phyloP scores from a whole-genome alignment of 2,888 invertebrate species.

The Lumbricus terrestris region DNA sequence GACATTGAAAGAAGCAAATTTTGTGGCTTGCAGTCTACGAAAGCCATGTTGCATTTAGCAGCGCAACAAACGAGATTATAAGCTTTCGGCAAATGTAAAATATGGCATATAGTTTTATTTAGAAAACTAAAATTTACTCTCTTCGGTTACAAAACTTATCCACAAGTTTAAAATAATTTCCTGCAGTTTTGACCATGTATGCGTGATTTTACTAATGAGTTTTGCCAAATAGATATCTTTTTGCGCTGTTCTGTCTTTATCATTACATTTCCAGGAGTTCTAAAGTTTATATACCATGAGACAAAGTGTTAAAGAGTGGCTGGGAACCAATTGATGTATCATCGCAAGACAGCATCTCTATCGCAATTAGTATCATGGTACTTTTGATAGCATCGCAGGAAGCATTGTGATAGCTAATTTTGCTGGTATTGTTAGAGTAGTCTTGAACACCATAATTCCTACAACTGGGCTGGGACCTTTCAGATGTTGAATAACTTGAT shows the following conservation, averaged over 20 bases:
- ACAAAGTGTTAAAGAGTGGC: not conserved
- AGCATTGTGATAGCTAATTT: not conserved
- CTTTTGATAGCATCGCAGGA: not conserved
- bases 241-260: not conserved
- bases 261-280: not conserved
- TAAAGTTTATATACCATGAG: not conserved
- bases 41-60: not conserved
- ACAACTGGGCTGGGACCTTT: not conserved
- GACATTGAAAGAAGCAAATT: not conserved
- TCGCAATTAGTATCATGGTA: not conserved
- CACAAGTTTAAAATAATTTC: not conserved
- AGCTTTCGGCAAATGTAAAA: no score
- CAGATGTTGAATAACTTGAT: not conserved
- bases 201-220: not conserved
- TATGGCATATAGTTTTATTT: no score
- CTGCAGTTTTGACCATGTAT: not conserved
- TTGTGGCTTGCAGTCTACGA: not conserved
- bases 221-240: not conserved
- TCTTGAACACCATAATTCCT: not conserved
- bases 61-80: not conserved
- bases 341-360: not conserved
- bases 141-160: not conserved
- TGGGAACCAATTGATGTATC: no score
- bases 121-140: not conserved
- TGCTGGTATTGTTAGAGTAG: not conserved